phyloP scores from a whole-genome alignment of 1,140 invertebrate species.

The Copidosoma floridanum region DNA sequence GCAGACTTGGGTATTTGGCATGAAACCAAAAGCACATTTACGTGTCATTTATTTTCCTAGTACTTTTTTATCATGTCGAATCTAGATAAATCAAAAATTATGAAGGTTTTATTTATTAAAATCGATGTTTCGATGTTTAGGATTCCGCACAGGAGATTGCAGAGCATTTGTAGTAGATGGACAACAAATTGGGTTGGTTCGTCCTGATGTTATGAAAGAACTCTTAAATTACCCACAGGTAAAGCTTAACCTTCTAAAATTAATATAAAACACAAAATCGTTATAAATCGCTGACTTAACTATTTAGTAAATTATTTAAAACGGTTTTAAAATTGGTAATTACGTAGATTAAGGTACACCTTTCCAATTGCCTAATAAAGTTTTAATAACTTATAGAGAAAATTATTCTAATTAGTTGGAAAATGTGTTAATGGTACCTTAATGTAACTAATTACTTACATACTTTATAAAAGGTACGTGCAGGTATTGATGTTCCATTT shows the following conservation, averaged over 20 bases:
- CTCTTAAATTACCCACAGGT: slow-evolving; percentile 81
- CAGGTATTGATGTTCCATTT: too few relatives aligned
- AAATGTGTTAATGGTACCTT: neutral
- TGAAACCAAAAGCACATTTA: slow-evolving; percentile 5
- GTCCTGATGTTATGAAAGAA: slow-evolving; percentile 76
- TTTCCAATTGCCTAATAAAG: too few relatives aligned
- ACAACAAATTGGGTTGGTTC: slow-evolving; percentile 82
- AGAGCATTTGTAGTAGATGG: slow-evolving; percentile 84
- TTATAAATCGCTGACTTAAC: too few relatives aligned
- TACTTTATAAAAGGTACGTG: too few relatives aligned
- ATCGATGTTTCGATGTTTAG: slow-evolving; percentile 46
- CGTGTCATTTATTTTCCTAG: slow-evolving; percentile 6
- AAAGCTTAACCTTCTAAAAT: slow-evolving; percentile 33
- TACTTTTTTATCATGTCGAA: too few relatives aligned
- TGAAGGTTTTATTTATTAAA: too few relatives aligned
- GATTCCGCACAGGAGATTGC: slow-evolving; percentile 72
- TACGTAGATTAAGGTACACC: too few relatives aligned
- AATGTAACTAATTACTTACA: slow-evolving; percentile 1
- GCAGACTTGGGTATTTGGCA: neutral
- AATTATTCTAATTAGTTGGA: neutral
- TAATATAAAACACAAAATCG: too few relatives aligned
- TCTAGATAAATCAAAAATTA: too few relatives aligned
- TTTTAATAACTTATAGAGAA: neutral
- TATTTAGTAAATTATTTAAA: too few relatives aligned
- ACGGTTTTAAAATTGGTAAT: too few relatives aligned